Percentiles rank a stretch among this genome's conserved stretches.
Evolutionary conservation across 2,888 invertebrate species (phyloP).

Genomic region (Bombylius discolor): DNA sequence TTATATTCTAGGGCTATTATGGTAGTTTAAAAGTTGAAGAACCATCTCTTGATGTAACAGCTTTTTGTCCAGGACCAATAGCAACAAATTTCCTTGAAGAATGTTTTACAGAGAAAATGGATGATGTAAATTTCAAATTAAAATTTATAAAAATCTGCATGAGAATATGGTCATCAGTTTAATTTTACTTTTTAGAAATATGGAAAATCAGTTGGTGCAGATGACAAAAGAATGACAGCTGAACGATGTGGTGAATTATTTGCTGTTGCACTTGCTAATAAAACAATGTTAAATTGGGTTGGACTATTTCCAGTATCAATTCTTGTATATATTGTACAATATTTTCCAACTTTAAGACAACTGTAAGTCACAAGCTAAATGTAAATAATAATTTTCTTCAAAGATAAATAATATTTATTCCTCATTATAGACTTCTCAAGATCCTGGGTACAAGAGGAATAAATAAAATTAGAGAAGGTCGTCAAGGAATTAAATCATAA

Average conservation of each 20-base stretch:
- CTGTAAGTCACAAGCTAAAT: conserved; percentile 30
- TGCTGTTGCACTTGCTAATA: conserved; percentile 46
- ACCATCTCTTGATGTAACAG: conserved; percentile 46
- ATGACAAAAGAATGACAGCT: conserved; percentile 41
- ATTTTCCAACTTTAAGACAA: conserved; percentile 41
- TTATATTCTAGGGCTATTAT: conserved; percentile 52
- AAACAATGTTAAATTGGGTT: conserved; percentile 55
- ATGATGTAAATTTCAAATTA: conserved; percentile 32
- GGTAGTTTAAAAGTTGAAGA: conserved; percentile 46
- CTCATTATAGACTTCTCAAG: conserved; percentile 2
- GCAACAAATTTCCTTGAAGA: conserved; percentile 54
- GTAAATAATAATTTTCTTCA: neutral
- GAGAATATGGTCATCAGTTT: no score
- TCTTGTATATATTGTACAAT: conserved; percentile 45
- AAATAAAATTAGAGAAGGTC: conserved; percentile 14
- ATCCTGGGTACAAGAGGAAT: conserved; percentile 4
- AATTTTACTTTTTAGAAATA: conserved; percentile 21
- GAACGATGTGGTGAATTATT: conserved; percentile 46
- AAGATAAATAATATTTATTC: neutral
- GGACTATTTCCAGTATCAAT: conserved; percentile 48
- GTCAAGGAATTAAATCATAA: neutral
- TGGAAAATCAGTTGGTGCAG: conserved; percentile 31
- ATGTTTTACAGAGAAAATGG: conserved; percentile 51
- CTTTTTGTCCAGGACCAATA: conserved; percentile 66
- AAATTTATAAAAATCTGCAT: no score